Evolutionary conservation across 2,113 vertebrate genomes (phyloP).

Genomic region (Notothenia rossii): DNA sequence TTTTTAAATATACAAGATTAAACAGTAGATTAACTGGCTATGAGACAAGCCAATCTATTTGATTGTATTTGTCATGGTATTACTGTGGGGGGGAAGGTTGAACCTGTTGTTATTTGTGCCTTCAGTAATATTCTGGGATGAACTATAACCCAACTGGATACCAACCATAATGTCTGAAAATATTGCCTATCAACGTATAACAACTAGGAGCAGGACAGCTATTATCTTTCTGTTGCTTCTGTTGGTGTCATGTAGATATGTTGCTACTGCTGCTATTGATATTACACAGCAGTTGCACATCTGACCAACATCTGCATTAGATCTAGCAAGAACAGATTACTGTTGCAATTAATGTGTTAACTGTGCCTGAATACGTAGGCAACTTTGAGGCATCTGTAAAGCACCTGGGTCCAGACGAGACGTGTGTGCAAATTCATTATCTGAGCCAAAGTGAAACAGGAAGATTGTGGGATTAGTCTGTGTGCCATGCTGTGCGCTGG

Average conservation of each 20-base stretch:
- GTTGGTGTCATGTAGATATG: slow-evolving; percentile 3
- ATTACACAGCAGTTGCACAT: slow-evolving; percentile 33
- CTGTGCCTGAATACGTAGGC: slow-evolving; percentile 52
- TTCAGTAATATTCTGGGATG: too few relatives aligned
- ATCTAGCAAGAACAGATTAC: slow-evolving; percentile 7
- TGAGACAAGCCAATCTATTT: too few relatives aligned
- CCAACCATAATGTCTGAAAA: slow-evolving; percentile 3
- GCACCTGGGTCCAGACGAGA: slow-evolving; percentile 64
- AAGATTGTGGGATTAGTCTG: slow-evolving; percentile 63
- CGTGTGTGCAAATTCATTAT: slow-evolving; percentile 61
- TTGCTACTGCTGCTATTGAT: slow-evolving; percentile 18
- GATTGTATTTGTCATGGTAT: background rate
- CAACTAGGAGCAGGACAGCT: slow-evolving; percentile 5
- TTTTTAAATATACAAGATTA: background rate
- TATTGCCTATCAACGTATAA: slow-evolving; percentile 9
- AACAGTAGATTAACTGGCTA: background rate
- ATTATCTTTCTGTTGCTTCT: slow-evolving; percentile 3
- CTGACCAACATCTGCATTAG: slow-evolving; percentile 25
- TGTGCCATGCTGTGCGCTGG: slow-evolving; percentile 57
- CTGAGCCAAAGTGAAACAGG: slow-evolving; percentile 71
- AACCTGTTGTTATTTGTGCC: background rate
- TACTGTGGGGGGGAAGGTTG: background rate
- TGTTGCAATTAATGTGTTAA: slow-evolving; percentile 6
- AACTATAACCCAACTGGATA: background rate
- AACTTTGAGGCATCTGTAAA: slow-evolving; percentile 71